Evolutionary conservation across 2,888 invertebrate species (phyloP).

Genomic region (Agrochola litura): DNA sequence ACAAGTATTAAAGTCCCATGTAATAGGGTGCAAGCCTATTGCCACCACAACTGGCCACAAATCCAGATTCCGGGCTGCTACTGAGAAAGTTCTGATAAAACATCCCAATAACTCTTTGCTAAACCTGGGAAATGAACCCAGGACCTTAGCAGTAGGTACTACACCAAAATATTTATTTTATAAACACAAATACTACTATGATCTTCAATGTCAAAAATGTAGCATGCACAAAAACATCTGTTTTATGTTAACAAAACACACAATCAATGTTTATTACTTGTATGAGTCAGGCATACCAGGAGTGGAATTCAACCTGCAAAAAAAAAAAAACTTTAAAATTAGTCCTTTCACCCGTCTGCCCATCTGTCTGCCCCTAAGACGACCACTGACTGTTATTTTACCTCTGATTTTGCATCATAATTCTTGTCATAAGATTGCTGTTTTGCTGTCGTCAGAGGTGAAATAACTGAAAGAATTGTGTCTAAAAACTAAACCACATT

Average conservation of each 20-base stretch:
- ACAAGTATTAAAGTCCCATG: not conserved
- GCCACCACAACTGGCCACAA: too few species aligned
- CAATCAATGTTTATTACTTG: not conserved
- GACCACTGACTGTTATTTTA: not conserved
- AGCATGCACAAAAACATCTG: conserved; percentile 11
- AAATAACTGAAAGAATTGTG: too few species aligned
- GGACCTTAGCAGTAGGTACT: too few species aligned
- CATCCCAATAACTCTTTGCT: too few species aligned
- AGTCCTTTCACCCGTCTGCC: not conserved
- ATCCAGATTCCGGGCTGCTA: too few species aligned
- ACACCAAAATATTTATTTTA: not conserved
- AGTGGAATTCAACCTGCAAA: not conserved
- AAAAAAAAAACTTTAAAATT: not conserved
- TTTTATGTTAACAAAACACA: conserved; percentile 29
- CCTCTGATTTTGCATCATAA: not conserved
- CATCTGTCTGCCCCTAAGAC: too few species aligned
- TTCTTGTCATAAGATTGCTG: not conserved
- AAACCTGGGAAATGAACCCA: too few species aligned
- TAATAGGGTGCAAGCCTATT: too few species aligned
- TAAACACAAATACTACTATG: not conserved
- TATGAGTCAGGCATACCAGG: conserved; percentile 10
- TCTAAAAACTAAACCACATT: not conserved
- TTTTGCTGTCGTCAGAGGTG: not conserved
- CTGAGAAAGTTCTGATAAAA: too few species aligned
- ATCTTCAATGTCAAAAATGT: conserved; percentile 14